Evolutionary conservation across 2,113 vertebrate genomes (phyloP), one percentile per base, ranked within the genome.

Genomic region (Mugil cephalus): DNA sequence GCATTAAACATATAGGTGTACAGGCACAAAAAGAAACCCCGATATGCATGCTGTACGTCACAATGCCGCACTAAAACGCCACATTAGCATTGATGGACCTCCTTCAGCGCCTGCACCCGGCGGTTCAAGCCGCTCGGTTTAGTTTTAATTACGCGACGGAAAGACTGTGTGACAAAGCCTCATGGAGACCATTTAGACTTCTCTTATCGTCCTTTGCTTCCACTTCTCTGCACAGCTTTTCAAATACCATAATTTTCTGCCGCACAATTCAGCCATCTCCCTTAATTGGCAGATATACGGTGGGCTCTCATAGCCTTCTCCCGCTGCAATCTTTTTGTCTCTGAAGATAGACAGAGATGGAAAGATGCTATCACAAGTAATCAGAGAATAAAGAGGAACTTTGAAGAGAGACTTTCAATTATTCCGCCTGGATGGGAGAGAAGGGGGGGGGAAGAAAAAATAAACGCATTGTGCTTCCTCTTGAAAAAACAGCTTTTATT

Each of bases 371-470:
- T 86, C 80, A 69, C 38, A 62, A 62, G 76, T 78, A 80, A 89
- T 91, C 86, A 89, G 65, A 77, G 70, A 80, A 74, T 87, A 76
- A 87, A 77, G 66, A 81, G 50, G 74, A 77, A 79, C 64, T 80
- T 74, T 88, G 76, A 85, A 82, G 62, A 59, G 21, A 42, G 71
- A 36, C 65, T 72, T 81, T 88, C 70, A 82, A 77, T 85, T 86
- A 80, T 85, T 82, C 60, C 8, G 53, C 59, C 67, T 14, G 61
- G 19, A 70, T 56, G 52, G 54, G 54, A 39, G 63, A 18, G 35
- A 38, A 21, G 13, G 24, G 24, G 24, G 24, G 5, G 5, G 5
- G 5, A 30, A 30, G 5, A 55, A 63, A 19, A 4, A 67, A 70
- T 14, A 8, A 8, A 40, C 8, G 1, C 45, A 66, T 64, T 79